Conservation (phyloP, 2,113 vertebrate genomes). For the Ciconia boyciana region DNA sequence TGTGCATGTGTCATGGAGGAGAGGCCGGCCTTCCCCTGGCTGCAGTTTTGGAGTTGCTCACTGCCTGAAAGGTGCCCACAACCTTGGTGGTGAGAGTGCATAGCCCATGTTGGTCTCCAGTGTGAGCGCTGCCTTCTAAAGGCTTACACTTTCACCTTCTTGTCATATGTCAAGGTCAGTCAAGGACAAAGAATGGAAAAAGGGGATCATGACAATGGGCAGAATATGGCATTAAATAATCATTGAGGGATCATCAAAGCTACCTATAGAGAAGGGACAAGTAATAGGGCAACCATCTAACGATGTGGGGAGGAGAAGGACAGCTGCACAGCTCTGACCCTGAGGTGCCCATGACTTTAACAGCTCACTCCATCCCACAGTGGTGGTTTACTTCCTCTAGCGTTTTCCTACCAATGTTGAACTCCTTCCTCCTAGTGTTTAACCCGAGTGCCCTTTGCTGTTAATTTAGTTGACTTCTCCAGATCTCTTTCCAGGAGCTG, state of each 20-base stretch:
- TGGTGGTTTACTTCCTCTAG: fast-evolving
- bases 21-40: too few relatives aligned
- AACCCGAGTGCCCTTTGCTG: fast-evolving
- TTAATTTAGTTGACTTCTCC: fast-evolving
- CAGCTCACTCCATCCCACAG: fast-evolving
- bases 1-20: fast-evolving
- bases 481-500: fast-evolving
- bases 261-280: fast-evolving
- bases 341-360: fast-evolving
- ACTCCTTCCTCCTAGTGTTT: fast-evolving
- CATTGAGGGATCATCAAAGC: fast-evolving
- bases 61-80: too few relatives aligned
- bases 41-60: fast-evolving
- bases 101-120: fast-evolving
- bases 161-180: not conserved
- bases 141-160: fast-evolving
- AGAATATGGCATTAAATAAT: not conserved
- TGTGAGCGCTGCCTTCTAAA: fast-evolving
- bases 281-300: fast-evolving
- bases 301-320: fast-evolving
- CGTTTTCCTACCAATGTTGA: fast-evolving
- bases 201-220: fast-evolving
- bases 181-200: not conserved
- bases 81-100: fast-evolving
- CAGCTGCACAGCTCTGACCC: fast-evolving